Conservation (phyloP, 2,113 vertebrate genomes). For the Paradisaea rubra region DNA sequence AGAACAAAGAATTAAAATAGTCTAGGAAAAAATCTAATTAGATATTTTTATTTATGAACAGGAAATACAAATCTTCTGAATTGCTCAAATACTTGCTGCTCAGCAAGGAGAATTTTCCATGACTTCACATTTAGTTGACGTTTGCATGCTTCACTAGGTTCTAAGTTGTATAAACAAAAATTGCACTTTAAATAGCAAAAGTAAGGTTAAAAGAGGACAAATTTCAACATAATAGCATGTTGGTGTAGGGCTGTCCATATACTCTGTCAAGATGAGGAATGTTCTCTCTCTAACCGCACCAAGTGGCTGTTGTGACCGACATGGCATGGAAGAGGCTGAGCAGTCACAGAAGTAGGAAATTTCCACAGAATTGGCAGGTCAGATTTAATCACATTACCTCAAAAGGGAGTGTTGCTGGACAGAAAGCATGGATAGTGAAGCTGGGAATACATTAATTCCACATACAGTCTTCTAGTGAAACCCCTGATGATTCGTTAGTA, state of each 20-base stretch:
- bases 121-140: background rate
- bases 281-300: background rate
- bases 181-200: background rate
- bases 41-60: background rate
- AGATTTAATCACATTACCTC: background rate
- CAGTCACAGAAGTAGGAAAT: background rate
- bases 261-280: background rate
- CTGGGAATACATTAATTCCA: background rate
- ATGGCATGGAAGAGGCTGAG: rapidly evolving
- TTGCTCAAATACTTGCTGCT: background rate
- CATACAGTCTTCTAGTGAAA: background rate
- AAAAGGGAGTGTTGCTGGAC: background rate
- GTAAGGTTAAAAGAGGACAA: background rate
- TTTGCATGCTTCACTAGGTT: background rate
- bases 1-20: background rate
- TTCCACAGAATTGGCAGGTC: background rate
- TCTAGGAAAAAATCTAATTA: background rate
- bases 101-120: background rate
- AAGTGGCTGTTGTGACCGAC: background rate
- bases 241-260: background rate
- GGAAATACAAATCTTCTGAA: background rate
- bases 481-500: background rate
- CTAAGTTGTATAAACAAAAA: background rate
- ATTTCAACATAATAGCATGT: background rate
- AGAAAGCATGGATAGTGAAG: background rate